Evolutionary conservation across 2,113 vertebrate species (phyloP).

Genomic region (Caranx ignobilis): DNA sequence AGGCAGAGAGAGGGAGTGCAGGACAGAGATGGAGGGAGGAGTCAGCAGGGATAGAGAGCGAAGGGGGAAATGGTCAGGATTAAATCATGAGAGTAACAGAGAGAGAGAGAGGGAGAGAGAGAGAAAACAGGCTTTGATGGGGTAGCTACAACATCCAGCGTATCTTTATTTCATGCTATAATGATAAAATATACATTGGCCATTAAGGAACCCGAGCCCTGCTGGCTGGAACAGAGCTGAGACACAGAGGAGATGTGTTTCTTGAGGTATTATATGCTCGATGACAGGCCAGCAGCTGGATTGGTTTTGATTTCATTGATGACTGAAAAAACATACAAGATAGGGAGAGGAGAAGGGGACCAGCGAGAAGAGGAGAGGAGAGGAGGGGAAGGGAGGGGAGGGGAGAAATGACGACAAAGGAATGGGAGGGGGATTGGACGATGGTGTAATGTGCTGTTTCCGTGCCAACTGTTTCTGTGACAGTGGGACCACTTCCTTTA

Average conservation of each 20-base stretch:
- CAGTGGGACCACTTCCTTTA: conserved; percentile 83
- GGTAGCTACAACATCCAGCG: conserved; percentile 40
- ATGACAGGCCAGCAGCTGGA: conserved; percentile 62
- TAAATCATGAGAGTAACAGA: conserved; percentile 79
- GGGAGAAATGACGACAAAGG: conserved; percentile 78
- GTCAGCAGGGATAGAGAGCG: conserved; percentile 75
- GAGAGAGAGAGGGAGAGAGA: conserved; percentile 43
- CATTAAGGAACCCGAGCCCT: conserved; percentile 36
- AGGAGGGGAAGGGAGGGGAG: conserved; percentile 59
- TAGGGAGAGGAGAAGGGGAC: conserved; percentile 63
- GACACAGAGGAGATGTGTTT: conserved; percentile 25
- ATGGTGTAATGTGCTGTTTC: conserved; percentile 86
- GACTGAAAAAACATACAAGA: conserved; percentile 78
- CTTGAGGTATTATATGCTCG: conserved; percentile 29
- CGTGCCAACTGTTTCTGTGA: conserved; percentile 87
- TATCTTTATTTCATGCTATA: conserved; percentile 54
- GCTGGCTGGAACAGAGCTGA: conserved; percentile 26
- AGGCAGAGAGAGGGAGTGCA: conserved; percentile 77
- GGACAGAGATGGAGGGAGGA: conserved; percentile 82
- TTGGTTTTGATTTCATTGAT: conserved; percentile 85
- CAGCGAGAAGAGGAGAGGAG: conserved; percentile 45
- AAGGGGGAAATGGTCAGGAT: conserved; percentile 78
- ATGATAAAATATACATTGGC: conserved; percentile 55
- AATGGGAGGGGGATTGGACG: conserved; percentile 81
- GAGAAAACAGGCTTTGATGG: conserved; percentile 60